Percentiles rank a stretch among this genome's conserved stretches.
Evolutionary conservation across 2,888 invertebrate genomes (phyloP).

Genomic region (Protophormia terraenovae): DNA sequence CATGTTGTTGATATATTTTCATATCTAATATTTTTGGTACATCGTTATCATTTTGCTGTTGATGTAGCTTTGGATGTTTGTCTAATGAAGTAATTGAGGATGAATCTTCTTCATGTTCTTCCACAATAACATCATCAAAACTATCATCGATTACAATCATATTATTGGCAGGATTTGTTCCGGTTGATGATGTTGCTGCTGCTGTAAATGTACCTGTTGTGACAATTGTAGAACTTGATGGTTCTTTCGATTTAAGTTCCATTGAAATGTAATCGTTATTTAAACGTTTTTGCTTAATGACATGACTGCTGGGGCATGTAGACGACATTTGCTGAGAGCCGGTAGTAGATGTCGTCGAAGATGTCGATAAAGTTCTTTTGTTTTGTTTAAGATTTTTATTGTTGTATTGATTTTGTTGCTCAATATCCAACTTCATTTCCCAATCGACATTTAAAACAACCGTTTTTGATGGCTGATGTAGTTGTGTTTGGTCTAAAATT

Average conservation of each 20-base stretch:
- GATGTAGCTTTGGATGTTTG: constrained; percentile 23
- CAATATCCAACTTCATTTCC: constrained; percentile 84
- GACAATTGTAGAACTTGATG: constrained; percentile 1
- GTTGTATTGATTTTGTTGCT: constrained; percentile 53
- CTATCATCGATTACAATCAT: constrained; percentile 70
- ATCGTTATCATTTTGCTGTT: constrained; percentile 47
- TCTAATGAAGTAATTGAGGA: constrained; percentile 36
- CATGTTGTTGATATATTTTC: constrained; percentile 65
- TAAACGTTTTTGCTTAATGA: constrained; percentile 36
- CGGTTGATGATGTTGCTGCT: neutral
- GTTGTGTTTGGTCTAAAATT: constrained; percentile 50
- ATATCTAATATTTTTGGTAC: constrained; percentile 62
- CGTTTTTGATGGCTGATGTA: constrained; percentile 59
- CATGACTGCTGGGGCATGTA: constrained; percentile 9
- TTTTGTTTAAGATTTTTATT: constrained; percentile 54
- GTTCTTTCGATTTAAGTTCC: constrained; percentile 49
- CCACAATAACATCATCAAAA: constrained; percentile 75
- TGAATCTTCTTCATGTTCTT: constrained; percentile 69
- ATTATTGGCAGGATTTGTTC: constrained; percentile 48
- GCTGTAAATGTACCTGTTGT: constrained; percentile 10
- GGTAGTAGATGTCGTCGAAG: constrained; percentile 1
- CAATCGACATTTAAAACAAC: constrained; percentile 82
- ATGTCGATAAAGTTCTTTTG: constrained; percentile 24
- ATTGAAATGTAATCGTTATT: constrained; percentile 55
- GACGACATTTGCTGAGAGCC: neutral